These are phyloP conservation scores for Orestias chungarensis DNA, from an alignment of 2,797 vertebrate species.

Conservation along the genomic window DNA sequence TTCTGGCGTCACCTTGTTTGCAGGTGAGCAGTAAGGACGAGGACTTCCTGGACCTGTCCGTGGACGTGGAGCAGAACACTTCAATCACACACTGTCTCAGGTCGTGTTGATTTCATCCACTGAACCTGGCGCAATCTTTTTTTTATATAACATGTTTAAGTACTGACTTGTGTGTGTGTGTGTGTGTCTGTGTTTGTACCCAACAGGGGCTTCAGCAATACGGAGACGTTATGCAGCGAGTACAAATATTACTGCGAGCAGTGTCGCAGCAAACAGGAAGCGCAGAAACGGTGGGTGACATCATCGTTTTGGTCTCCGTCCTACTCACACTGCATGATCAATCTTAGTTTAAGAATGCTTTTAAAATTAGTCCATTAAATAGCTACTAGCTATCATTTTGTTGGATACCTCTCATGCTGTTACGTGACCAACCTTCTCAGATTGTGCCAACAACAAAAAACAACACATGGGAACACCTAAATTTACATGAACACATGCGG, in stretches of 20 bases:
- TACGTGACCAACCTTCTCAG: too few relatives aligned
- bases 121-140: background rate
- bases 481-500: too few relatives aligned
- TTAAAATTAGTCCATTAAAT: too few relatives aligned
- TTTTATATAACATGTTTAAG: too few relatives aligned
- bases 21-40: slow-evolving; percentile 96
- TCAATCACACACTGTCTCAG: slow-evolving; percentile 93
- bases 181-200: background rate
- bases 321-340: background rate
- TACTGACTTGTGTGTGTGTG: too few relatives aligned
- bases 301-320: background rate
- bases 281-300: slow-evolving; percentile 87
- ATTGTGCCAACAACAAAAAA: too few relatives aligned
- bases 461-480: too few relatives aligned
- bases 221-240: slow-evolving; percentile 91
- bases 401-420: background rate
- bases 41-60: slow-evolving; percentile 92
- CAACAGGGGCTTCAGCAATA: slow-evolving; percentile 91
- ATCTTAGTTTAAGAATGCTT: background rate
- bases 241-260: slow-evolving; percentile 95
- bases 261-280: slow-evolving; percentile 93
- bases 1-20: too few relatives aligned
- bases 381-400: background rate
- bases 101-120: slow-evolving; percentile 36
- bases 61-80: slow-evolving; percentile 94